phyloP scores from a whole-genome alignment of 2,113 vertebrate species.

The Heterocephalus glaber region DNA sequence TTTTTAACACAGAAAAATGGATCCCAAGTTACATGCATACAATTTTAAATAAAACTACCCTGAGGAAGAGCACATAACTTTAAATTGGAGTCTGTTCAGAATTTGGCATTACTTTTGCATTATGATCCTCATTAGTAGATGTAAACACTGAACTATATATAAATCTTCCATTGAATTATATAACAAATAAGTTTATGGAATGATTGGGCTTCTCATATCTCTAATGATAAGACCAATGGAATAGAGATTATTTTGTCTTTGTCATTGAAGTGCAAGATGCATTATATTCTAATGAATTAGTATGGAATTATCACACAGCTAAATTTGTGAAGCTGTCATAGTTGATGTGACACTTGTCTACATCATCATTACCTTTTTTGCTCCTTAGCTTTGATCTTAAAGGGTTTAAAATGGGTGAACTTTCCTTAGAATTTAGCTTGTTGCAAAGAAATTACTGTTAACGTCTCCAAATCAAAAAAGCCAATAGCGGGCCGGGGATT shows the following conservation, averaged over 20 bases:
- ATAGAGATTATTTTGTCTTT: neutral
- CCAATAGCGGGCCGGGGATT: no score
- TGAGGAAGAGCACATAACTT: neutral
- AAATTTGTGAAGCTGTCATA: neutral
- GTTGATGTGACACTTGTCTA: neutral
- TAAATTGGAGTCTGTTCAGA: constrained; percentile 20
- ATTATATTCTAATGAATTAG: neutral
- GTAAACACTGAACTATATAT: neutral
- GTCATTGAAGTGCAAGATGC: constrained; percentile 7
- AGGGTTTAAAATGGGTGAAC: constrained; percentile 18
- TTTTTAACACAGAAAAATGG: neutral
- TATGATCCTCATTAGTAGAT: neutral
- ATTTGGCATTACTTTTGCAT: constrained; percentile 1
- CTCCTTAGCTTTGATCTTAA: neutral
- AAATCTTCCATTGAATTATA: neutral
- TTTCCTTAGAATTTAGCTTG: constrained; percentile 45
- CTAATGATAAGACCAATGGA: constrained; percentile 35
- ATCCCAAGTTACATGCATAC: neutral
- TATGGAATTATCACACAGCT: neutral
- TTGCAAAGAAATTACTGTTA: neutral
- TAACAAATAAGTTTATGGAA: neutral
- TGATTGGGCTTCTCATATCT: neutral
- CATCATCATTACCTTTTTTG: neutral
- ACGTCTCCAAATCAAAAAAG: neutral
- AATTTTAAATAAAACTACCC: neutral